phyloP scores from a whole-genome alignment of 2,113 vertebrate species.

The Aleadryas rufinucha region DNA sequence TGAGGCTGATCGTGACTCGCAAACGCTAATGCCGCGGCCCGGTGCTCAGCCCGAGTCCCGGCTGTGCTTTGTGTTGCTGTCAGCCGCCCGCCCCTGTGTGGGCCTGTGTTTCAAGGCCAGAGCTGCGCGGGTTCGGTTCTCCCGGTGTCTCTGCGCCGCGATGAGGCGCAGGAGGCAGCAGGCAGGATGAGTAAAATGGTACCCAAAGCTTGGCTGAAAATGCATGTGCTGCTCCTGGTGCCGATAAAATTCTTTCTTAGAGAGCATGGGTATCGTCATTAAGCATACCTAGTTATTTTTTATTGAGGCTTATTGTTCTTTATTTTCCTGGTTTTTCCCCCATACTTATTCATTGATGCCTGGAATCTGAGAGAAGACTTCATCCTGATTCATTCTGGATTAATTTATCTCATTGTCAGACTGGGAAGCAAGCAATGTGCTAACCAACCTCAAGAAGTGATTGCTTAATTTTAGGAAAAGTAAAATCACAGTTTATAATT shows the following conservation, averaged over 20 bases:
- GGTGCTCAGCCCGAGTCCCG: fast-evolving
- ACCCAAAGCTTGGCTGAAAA: background rate
- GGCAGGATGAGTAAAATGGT: fast-evolving
- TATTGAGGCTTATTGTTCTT: background rate
- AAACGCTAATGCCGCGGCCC: fast-evolving
- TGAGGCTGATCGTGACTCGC: fast-evolving
- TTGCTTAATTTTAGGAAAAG: background rate
- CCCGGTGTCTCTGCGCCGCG: background rate
- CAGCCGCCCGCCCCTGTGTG: fast-evolving
- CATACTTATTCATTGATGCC: background rate
- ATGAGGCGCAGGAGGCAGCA: background rate
- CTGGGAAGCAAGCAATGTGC: background rate
- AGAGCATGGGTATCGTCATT: background rate
- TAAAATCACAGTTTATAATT: background rate
- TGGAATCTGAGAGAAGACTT: background rate
- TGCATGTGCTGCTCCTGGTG: fast-evolving
- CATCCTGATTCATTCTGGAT: background rate
- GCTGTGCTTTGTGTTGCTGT: fast-evolving
- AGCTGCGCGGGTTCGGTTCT: fast-evolving
- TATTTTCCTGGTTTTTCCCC: background rate
- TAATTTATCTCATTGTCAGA: background rate
- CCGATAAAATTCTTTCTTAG: fast-evolving
- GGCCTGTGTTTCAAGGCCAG: fast-evolving
- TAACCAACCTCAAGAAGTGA: background rate
- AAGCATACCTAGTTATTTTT: background rate